Conservation (phyloP, 2,113 vertebrate genomes). For the Galemys pyrenaicus region DNA sequence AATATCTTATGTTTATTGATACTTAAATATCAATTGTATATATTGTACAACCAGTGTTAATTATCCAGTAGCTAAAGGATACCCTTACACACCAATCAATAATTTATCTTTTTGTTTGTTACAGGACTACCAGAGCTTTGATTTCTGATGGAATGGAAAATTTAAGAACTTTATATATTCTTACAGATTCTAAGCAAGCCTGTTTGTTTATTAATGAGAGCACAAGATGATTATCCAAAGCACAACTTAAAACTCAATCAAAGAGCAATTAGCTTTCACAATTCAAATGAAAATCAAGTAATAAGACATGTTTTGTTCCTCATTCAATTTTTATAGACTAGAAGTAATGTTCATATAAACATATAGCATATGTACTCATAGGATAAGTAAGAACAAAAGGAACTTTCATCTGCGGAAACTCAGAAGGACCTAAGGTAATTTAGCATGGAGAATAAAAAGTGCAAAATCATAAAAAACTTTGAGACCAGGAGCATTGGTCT, state of each 20-base stretch:
- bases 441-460: neutral
- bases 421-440: neutral
- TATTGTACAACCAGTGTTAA: neutral
- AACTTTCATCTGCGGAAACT: neutral
- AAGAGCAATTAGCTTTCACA: conserved; percentile 11
- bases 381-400: neutral
- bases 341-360: conserved; percentile 11
- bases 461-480: neutral
- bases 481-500: neutral
- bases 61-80: neutral
- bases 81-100: neutral
- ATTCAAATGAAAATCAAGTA: neutral
- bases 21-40: conserved; percentile 8
- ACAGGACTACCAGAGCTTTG: neutral
- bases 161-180: neutral
- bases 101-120: neutral
- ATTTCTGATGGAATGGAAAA: neutral
- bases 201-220: conserved; percentile 32
- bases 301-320: neutral
- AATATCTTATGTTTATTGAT: neutral
- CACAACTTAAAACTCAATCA: neutral
- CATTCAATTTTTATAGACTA: conserved; percentile 3
- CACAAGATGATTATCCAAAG: neutral
- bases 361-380: neutral
- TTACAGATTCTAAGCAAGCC: neutral